These are phyloP conservation scores for Lagopus leucura DNA, from an alignment of 2,113 vertebrate species.

Conservation along the genomic window DNA sequence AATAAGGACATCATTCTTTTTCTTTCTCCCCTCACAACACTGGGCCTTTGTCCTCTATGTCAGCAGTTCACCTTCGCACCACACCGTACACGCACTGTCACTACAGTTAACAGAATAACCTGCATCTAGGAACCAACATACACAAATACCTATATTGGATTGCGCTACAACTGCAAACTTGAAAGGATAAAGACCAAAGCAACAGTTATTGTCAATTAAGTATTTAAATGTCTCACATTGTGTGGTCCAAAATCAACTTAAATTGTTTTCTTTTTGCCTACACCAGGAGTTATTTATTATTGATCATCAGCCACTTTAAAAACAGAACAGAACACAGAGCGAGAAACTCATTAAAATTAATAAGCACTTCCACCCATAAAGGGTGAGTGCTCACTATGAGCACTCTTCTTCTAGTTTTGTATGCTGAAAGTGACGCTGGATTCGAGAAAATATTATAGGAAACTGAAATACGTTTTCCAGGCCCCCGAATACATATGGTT, in stretches of 20 bases:
- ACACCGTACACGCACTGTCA: background rate
- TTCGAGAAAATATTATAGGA: background rate
- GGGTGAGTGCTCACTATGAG: background rate
- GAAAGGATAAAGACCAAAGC: background rate
- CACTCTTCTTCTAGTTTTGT: background rate
- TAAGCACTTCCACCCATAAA: background rate
- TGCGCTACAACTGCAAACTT: background rate
- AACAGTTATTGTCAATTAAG: background rate
- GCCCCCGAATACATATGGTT: background rate
- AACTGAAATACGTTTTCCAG: background rate
- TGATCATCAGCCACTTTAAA: background rate
- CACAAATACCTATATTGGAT: background rate
- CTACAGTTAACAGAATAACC: background rate
- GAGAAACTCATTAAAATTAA: constrained; percentile 56
- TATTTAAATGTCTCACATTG: background rate
- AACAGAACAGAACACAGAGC: background rate
- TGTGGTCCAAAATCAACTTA: background rate
- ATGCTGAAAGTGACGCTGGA: background rate
- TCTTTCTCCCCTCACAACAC: background rate
- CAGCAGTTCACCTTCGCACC: background rate
- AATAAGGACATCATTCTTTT: background rate
- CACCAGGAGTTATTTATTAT: constrained; percentile 6
- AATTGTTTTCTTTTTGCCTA: background rate
- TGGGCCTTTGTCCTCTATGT: background rate
- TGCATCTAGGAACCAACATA: background rate